Evolutionary conservation across 2,888 invertebrate genomes (phyloP).

Genomic region (Lapara coniferarum): DNA sequence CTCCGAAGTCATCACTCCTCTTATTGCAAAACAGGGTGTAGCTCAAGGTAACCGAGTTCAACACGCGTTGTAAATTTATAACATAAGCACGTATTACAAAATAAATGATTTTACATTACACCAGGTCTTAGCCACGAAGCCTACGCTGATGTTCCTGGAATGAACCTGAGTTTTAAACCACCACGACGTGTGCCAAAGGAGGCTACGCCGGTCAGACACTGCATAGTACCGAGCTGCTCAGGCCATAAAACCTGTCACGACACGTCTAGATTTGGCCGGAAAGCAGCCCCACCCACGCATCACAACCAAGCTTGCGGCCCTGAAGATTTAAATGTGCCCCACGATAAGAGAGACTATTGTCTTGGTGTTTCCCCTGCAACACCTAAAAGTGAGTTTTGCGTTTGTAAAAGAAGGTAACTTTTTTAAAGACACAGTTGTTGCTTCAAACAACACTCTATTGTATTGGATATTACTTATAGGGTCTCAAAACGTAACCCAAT

Average conservation of each 20-base stretch:
- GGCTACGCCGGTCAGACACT: constrained; percentile 17
- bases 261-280: background rate
- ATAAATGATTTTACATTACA: too few species aligned
- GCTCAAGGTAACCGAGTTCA: constrained; percentile 40
- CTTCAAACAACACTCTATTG: too few species aligned
- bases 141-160: background rate
- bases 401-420: background rate
- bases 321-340: background rate
- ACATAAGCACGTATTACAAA: too few species aligned
- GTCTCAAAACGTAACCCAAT: too few species aligned
- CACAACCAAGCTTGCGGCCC: background rate
- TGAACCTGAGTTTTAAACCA: background rate
- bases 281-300: background rate
- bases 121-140: constrained; percentile 13
- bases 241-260: constrained; percentile 6
- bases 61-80: background rate
- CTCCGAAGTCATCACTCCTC: constrained; percentile 49
- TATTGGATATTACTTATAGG: too few species aligned
- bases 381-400: background rate
- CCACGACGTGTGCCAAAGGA: background rate
- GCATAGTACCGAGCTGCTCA: constrained; percentile 14
- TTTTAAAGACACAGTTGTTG: too few species aligned
- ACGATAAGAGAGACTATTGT: background rate
- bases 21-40: constrained; percentile 46
- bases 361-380: background rate